phyloP scores from a whole-genome alignment of 2,113 vertebrate species.

The Coreoperca whiteheadi region DNA sequence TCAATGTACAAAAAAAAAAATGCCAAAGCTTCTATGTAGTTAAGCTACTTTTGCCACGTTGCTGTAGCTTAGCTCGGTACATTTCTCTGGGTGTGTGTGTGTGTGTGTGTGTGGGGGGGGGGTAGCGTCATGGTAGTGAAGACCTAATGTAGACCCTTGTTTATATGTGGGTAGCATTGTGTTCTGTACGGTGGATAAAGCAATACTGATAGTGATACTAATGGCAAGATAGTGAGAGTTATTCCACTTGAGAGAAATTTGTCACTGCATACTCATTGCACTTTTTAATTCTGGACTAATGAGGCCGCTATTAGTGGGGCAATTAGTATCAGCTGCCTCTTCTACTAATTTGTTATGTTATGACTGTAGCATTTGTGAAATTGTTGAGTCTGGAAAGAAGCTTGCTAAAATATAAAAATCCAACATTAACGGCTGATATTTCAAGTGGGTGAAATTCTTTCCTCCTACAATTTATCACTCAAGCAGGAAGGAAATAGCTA shows the following conservation, averaged over 20 bases:
- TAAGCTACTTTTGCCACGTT: too few relatives aligned
- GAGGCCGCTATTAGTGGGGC: constrained; percentile 3
- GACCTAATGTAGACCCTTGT: neutral
- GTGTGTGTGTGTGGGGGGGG: too few relatives aligned
- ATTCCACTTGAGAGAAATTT: neutral
- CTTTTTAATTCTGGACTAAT: constrained; percentile 10
- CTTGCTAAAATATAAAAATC: neutral
- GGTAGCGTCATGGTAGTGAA: too few relatives aligned
- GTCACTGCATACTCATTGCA: neutral
- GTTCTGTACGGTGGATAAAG: neutral
- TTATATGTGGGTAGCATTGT: neutral
- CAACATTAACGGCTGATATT: neutral
- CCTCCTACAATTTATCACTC: neutral
- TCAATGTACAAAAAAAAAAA: too few relatives aligned
- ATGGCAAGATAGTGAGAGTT: neutral
- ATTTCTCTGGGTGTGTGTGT: too few relatives aligned
- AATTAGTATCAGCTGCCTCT: neutral
- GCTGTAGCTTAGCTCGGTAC: too few relatives aligned
- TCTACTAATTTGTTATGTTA: neutral
- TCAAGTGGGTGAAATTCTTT: neutral
- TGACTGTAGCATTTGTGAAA: neutral
- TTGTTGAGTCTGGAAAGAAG: neutral
- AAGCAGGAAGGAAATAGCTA: constrained; percentile 11
- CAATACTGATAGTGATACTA: neutral
- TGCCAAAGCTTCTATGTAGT: too few relatives aligned